phyloP scores from a whole-genome alignment of 2,113 vertebrate genomes.

The Amia ocellicauda region DNA sequence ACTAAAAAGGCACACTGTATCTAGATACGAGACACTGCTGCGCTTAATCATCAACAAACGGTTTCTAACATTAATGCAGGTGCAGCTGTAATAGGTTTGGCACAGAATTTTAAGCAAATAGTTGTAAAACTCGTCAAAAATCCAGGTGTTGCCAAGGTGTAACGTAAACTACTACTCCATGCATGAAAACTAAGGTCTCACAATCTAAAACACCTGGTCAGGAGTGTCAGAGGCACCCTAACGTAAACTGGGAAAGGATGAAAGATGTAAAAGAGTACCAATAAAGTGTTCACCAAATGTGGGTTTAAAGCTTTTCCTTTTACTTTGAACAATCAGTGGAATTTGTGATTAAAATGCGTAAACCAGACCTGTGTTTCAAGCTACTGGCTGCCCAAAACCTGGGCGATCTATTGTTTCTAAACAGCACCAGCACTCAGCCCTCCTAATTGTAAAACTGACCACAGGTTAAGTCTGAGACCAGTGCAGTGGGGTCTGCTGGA shows the following conservation, averaged over 20 bases:
- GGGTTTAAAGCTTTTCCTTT: not conserved
- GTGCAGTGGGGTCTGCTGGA: not conserved
- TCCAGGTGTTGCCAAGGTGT: not conserved
- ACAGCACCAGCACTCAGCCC: constrained; percentile 43
- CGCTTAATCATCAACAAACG: no score
- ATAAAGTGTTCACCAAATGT: not conserved
- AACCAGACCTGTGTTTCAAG: not conserved
- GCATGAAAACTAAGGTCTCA: not conserved
- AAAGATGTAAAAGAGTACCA: not conserved
- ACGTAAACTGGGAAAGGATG: not conserved
- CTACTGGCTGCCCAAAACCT: not conserved
- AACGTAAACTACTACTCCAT: not conserved
- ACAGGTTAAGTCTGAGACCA: constrained; percentile 38
- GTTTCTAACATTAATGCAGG: no score
- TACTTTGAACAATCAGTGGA: not conserved
- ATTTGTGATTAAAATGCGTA: not conserved
- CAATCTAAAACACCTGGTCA: constrained; percentile 3
- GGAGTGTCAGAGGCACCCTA: not conserved
- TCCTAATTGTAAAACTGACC: constrained; percentile 57
- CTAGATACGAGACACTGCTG: no score
- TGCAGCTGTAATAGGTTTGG: no score
- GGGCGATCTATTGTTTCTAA: not conserved
- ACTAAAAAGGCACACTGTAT: no score
- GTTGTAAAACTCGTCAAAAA: not conserved
- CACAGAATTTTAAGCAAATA: not conserved